Evolutionary conservation across 1,140 invertebrate genomes (phyloP).

Genomic region (Ceratosolen solmsi): DNA sequence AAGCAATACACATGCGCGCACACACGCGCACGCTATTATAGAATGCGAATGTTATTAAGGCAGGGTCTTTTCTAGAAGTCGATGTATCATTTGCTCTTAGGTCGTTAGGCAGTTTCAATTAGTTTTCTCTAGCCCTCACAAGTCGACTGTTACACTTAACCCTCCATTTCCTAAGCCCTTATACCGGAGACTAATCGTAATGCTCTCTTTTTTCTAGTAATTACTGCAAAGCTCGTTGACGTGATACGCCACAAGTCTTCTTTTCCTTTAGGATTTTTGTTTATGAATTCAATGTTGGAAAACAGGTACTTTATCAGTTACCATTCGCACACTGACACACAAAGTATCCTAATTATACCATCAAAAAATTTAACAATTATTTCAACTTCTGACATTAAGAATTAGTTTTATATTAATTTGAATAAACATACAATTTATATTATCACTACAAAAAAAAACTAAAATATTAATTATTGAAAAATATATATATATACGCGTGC

Average conservation of each 20-base stretch:
- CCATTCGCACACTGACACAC: neutral
- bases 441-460: neutral
- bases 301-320: neutral
- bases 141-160: neutral
- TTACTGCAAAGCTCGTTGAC: slow-evolving; percentile 72
- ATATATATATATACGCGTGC: too few relatives aligned
- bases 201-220: slow-evolving; percentile 68
- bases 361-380: too few relatives aligned
- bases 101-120: slow-evolving; percentile 74
- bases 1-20: slow-evolving; percentile 17
- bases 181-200: slow-evolving; percentile 35
- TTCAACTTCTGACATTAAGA: too few relatives aligned
- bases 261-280: neutral
- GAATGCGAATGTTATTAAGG: slow-evolving; percentile 71
- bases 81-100: slow-evolving; percentile 73
- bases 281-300: neutral
- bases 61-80: slow-evolving; percentile 64
- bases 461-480: too few relatives aligned
- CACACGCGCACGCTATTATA: slow-evolving; percentile 7
- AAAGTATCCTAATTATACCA: neutral
- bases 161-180: neutral
- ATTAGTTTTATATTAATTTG: too few relatives aligned
- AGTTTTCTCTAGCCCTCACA: slow-evolving; percentile 68
- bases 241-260: slow-evolving; percentile 49
- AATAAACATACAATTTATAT: too few relatives aligned